Evolutionary conservation across 1,140 invertebrate genomes (phyloP).

Genomic region (Paracyclopina nana): DNA sequence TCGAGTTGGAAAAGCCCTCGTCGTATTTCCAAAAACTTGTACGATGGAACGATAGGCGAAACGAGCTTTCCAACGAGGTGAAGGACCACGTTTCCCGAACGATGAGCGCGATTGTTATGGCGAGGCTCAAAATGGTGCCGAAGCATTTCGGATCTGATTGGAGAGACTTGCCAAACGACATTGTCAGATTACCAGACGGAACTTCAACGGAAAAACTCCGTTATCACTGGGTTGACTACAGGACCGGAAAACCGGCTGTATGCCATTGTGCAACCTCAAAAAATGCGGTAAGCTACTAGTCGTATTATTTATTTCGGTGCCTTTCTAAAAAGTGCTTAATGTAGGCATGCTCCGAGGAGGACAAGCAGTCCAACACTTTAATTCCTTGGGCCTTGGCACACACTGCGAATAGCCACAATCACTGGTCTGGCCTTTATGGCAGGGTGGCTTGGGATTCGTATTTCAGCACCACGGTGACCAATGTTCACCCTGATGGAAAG

Average conservation of each 20-base stretch:
- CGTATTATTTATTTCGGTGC: no score
- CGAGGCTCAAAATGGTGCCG: constrained; percentile 54
- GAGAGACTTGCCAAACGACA: constrained; percentile 64
- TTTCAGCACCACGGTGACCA: constrained; percentile 58
- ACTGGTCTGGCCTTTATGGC: constrained; percentile 58
- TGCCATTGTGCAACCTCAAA: no score
- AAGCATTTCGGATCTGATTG: constrained; percentile 55
- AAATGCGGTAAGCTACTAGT: no score
- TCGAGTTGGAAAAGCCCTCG: constrained; percentile 42
- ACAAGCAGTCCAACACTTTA: constrained; percentile 44
- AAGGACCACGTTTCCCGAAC: constrained; percentile 65
- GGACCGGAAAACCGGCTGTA: no score
- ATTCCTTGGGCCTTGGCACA: constrained; percentile 80
- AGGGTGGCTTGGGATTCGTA: constrained; percentile 63
- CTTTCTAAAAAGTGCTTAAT: no score
- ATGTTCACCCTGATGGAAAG: constrained; percentile 76
- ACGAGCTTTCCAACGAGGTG: neutral
- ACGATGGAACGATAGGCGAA: constrained; percentile 18
- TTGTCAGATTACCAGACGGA: constrained; percentile 45
- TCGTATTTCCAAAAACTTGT: constrained; percentile 55
- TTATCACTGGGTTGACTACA: constrained; percentile 1
- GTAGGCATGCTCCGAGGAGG: no score
- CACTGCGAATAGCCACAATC: constrained; percentile 61
- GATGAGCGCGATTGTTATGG: constrained; percentile 54
- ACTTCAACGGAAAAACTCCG: constrained; percentile 35